Percentiles rank a stretch among this genome's conserved stretches.
phyloP scores from a whole-genome alignment of 2,888 invertebrate genomes.

The Synergus japonicus region DNA sequence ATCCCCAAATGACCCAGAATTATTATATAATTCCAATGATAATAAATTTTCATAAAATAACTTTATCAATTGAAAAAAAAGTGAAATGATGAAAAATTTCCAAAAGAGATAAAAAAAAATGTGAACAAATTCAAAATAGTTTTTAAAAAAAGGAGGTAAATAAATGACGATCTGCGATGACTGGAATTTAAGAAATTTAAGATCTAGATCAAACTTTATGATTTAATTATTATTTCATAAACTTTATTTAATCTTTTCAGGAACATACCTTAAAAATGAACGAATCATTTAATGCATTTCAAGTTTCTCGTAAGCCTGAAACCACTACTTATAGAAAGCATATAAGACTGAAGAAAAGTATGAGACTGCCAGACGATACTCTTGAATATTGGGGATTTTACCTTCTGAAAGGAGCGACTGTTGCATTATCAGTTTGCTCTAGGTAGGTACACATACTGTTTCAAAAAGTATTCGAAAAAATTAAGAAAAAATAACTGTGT shows the following conservation, averaged over 20 bases:
- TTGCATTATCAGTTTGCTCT: constrained; percentile 88
- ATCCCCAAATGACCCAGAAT: too few relatives aligned
- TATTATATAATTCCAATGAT: too few relatives aligned
- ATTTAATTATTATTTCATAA: background rate
- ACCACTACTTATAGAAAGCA: constrained; percentile 85
- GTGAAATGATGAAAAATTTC: too few relatives aligned
- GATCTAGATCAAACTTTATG: constrained; percentile 14
- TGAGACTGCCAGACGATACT: constrained; percentile 90
- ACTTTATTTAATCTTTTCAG: constrained; percentile 72
- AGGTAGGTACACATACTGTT: constrained; percentile 75
- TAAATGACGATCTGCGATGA: too few relatives aligned
- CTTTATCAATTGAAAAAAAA: too few relatives aligned
- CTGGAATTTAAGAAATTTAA: background rate
- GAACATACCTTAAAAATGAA: constrained; percentile 89
- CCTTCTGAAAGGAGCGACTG: constrained; percentile 87
- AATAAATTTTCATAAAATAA: too few relatives aligned
- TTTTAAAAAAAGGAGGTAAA: too few relatives aligned
- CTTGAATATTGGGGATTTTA: constrained; percentile 94
- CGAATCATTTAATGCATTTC: constrained; percentile 85
- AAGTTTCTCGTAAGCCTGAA: constrained; percentile 85
- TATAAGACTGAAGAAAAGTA: constrained; percentile 88
- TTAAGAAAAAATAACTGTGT: background rate
- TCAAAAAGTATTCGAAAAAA: background rate
- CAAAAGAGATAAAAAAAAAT: too few relatives aligned
- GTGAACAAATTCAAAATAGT: too few relatives aligned